Evolutionary conservation across 2,888 invertebrate genomes (phyloP).

Genomic region (Mallateleia sp.): DNA sequence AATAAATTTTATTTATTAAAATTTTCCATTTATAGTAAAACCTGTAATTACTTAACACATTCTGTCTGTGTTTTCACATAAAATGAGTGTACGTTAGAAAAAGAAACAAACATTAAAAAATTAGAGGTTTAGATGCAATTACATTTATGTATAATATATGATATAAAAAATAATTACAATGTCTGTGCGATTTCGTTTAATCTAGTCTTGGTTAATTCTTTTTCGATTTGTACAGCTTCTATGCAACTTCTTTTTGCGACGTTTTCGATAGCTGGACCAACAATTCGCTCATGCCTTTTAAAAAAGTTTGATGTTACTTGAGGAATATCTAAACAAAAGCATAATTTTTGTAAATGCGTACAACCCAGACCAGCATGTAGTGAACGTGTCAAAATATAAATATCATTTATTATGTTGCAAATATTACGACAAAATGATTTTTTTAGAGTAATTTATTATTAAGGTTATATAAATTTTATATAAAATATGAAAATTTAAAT

Average conservation of each 20-base stretch:
- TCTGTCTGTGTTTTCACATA: too few relatives aligned
- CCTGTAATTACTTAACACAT: too few relatives aligned
- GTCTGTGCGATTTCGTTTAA: neutral
- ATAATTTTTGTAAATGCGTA: neutral
- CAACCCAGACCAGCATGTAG: neutral
- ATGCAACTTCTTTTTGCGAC: conserved; percentile 17
- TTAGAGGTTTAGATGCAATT: too few relatives aligned
- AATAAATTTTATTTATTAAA: too few relatives aligned
- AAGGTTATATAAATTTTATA: neutral
- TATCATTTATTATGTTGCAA: neutral
- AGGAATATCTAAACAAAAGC: neutral
- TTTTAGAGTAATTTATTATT: neutral
- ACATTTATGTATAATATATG: too few relatives aligned
- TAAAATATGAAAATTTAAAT: too few relatives aligned
- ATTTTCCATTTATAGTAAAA: too few relatives aligned
- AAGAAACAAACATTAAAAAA: too few relatives aligned
- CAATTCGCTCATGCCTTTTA: conserved; percentile 21
- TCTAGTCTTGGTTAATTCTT: neutral
- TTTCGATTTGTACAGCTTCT: conserved; percentile 13
- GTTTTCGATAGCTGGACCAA: conserved; percentile 21
- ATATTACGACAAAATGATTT: neutral
- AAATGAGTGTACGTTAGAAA: too few relatives aligned
- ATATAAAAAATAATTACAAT: too few relatives aligned
- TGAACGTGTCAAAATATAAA: neutral
- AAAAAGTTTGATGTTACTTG: neutral